A percentile compares a stretch with the other conserved stretches of the same genome.
phyloP scores from a whole-genome alignment of 2,113 vertebrate species.

The Prinia subflava region DNA sequence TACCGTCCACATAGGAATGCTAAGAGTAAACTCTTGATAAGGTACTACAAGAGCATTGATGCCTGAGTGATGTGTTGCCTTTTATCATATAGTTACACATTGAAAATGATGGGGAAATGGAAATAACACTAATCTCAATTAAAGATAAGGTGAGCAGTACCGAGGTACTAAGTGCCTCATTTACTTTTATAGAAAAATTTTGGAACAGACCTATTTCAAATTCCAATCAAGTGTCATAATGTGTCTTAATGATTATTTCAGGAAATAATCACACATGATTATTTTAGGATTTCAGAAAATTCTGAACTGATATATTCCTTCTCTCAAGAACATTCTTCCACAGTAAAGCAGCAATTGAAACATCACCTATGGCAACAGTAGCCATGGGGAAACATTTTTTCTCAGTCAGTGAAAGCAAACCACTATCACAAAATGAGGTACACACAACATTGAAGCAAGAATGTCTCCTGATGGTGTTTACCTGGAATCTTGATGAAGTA shows the following conservation, averaged over 20 bases:
- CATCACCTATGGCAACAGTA: constrained; percentile 57
- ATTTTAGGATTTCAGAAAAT: constrained; percentile 26
- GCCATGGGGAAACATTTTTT: constrained; percentile 40
- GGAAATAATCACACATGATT: not conserved
- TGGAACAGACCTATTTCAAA: not conserved
- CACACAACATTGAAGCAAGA: not conserved
- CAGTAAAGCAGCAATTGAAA: not conserved
- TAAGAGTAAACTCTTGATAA: not conserved
- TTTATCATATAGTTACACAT: not conserved
- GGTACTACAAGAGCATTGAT: not conserved
- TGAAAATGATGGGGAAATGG: not conserved
- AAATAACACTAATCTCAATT: not conserved
- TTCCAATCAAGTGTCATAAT: not conserved
- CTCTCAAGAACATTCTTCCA: not conserved
- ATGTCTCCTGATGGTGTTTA: not conserved
- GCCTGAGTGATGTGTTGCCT: not conserved
- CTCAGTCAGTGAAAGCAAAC: not conserved
- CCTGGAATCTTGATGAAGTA: not conserved
- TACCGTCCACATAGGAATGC: not conserved
- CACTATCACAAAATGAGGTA: not conserved
- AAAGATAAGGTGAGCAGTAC: not conserved
- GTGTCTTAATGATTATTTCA: not conserved
- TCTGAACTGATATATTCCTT: not conserved
- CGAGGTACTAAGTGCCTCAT: not conserved
- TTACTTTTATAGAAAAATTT: not conserved